These are phyloP conservation scores for Sorex araneus DNA, from an alignment of 2,113 vertebrate species.

Conservation along the genomic window DNA sequence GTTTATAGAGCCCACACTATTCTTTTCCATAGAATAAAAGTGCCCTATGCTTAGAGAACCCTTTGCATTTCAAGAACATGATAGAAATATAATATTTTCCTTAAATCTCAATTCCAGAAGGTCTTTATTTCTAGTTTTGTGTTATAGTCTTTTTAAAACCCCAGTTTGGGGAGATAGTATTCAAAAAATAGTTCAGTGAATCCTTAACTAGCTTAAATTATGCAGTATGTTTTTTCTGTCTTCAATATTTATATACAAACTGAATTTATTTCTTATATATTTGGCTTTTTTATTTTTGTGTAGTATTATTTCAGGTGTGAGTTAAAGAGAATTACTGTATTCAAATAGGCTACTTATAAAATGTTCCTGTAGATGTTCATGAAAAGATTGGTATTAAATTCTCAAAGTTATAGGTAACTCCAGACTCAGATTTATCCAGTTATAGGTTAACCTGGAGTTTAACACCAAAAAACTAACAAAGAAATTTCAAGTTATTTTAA, in stretches of 20 bases:
- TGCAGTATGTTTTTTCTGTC: conserved; percentile 11
- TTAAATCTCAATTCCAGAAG: conserved; percentile 52
- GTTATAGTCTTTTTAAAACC: conserved; percentile 65
- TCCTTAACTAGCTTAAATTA: conserved; percentile 62
- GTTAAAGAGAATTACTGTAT: conserved; percentile 32
- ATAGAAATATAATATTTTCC: conserved; percentile 61
- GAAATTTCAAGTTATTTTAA: neutral
- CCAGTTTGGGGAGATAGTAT: conserved; percentile 35
- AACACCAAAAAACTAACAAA: neutral
- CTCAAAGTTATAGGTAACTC: neutral
- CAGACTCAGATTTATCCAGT: too few species aligned
- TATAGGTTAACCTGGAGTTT: too few species aligned
- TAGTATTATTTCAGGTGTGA: neutral
- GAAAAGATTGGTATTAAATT: conserved; percentile 1
- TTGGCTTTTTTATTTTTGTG: conserved; percentile 41
- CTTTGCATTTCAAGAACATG: conserved; percentile 9
- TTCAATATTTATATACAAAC: conserved; percentile 64
- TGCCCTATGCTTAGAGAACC: neutral
- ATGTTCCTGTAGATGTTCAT: neutral
- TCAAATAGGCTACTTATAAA: conserved; percentile 41
- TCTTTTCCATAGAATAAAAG: neutral
- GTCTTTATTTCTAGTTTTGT: conserved; percentile 61
- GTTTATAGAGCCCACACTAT: conserved; percentile 5
- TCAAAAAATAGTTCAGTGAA: conserved; percentile 41
- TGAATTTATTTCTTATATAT: conserved; percentile 63